A percentile compares a stretch with the other conserved stretches of the same genome.
Evolutionary conservation across 2,888 invertebrate genomes (phyloP).

Genomic region (Fragum fragum): DNA sequence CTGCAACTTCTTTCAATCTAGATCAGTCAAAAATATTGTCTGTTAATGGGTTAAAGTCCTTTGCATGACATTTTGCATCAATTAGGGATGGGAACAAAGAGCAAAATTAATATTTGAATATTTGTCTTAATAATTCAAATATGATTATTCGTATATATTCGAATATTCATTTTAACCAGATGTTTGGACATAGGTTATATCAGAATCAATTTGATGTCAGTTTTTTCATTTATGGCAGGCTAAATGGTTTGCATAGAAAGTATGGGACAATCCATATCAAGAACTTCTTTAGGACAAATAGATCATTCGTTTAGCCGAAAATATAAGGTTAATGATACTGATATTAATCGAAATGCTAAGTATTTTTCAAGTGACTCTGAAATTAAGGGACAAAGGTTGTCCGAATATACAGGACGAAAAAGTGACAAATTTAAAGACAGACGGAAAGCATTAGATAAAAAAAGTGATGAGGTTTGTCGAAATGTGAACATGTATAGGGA

Average conservation of each 20-base stretch:
- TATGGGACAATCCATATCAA: conserved; percentile 31
- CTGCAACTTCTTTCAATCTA: too few relatives aligned
- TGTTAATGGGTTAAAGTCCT: too few relatives aligned
- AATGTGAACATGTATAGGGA: conserved; percentile 31
- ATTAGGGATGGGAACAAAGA: too few relatives aligned
- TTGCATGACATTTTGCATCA: too few relatives aligned
- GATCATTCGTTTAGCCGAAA: conserved; percentile 9
- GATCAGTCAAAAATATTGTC: too few relatives aligned
- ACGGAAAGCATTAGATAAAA: conserved; percentile 2
- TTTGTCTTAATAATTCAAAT: too few relatives aligned
- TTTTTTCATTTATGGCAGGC: neutral
- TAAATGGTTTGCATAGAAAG: conserved; percentile 22
- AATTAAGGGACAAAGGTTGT: conserved; percentile 20
- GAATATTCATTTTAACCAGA: too few relatives aligned
- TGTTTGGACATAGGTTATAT: too few relatives aligned
- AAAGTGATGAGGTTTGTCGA: conserved; percentile 5
- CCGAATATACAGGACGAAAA: conserved; percentile 15
- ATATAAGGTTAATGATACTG: conserved; percentile 18
- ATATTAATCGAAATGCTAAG: conserved; percentile 25
- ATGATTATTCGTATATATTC: too few relatives aligned
- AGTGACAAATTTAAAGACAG: conserved; percentile 21
- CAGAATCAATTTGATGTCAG: too few relatives aligned
- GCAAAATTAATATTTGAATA: too few relatives aligned
- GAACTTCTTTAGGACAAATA: conserved; percentile 7
- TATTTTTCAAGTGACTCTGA: conserved; percentile 21